phyloP scores from a whole-genome alignment of 2,113 vertebrate species.

The Salvelinus alpinus region DNA sequence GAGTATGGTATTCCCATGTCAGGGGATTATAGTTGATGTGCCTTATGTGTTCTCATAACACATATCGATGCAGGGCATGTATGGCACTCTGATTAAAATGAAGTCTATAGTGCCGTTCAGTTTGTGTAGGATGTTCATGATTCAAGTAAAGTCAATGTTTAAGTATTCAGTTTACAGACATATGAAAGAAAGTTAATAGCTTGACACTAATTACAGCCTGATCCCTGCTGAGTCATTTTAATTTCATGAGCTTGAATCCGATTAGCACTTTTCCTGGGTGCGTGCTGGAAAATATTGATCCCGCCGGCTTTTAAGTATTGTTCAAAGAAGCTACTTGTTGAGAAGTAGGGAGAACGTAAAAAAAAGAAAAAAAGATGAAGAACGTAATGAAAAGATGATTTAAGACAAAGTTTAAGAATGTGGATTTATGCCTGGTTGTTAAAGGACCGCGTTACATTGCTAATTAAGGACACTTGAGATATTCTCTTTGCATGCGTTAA shows the following conservation, averaged over 20 bases:
- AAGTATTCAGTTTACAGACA: constrained; percentile 47
- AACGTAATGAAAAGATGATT: not conserved
- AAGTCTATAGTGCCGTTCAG: not conserved
- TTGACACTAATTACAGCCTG: constrained; percentile 55
- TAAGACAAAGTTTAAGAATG: not conserved
- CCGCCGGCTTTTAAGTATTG: not conserved
- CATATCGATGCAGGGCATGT: constrained; percentile 10
- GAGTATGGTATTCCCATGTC: no score
- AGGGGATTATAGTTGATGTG: no score
- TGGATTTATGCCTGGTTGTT: not conserved
- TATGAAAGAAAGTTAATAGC: constrained; percentile 50
- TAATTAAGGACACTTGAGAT: not conserved
- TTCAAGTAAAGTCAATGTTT: constrained; percentile 18
- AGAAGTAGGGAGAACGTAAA: no score
- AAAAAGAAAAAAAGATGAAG: not conserved
- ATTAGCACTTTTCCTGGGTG: constrained; percentile 35
- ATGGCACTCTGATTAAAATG: constrained; percentile 30
- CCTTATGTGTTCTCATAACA: no score
- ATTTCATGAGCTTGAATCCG: constrained; percentile 44
- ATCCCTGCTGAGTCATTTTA: constrained; percentile 45
- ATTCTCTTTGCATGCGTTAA: not conserved
- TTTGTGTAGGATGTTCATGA: not conserved
- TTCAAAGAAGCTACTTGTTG: not conserved
- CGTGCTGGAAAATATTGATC: constrained; percentile 10
- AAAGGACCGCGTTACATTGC: not conserved